Conservation (phyloP, 2,888 invertebrate genomes). For the Tethea ocularis region DNA sequence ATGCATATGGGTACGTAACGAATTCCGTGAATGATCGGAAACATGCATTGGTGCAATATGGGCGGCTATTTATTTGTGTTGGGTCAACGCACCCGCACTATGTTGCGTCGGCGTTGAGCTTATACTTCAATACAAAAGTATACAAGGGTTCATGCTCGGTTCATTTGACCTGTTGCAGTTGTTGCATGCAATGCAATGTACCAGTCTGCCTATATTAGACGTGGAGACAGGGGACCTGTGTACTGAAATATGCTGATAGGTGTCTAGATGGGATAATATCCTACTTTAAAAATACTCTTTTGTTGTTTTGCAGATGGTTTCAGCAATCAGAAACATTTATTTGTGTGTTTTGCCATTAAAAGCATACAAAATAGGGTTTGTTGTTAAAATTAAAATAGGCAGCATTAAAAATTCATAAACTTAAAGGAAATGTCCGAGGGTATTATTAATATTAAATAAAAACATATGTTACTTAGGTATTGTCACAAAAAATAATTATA, state of each 20-base stretch:
- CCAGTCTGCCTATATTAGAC: background rate
- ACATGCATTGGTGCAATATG: constrained; percentile 50
- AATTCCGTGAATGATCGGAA: constrained; percentile 64
- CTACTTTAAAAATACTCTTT: background rate
- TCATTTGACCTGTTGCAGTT: constrained; percentile 43
- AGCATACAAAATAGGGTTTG: no score
- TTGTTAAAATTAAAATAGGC: no score
- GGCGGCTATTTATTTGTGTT: constrained; percentile 61
- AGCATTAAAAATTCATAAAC: no score
- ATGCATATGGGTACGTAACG: constrained; percentile 43
- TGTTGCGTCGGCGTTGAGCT: constrained; percentile 38
- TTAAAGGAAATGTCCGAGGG: no score
- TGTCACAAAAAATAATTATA: no score
- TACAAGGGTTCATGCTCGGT: constrained; percentile 29
- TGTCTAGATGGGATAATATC: background rate
- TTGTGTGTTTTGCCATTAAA: background rate
- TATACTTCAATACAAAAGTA: constrained; percentile 24
- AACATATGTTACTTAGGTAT: no score
- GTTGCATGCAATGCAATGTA: constrained; percentile 21
- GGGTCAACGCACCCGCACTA: constrained; percentile 64
- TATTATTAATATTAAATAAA: no score
- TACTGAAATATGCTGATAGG: background rate
- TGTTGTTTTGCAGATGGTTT: background rate
- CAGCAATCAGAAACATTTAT: background rate
- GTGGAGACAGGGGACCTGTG: background rate